A percentile compares a stretch with the other conserved stretches of the same genome.
Conservation (phyloP, 2,113 vertebrate species). For the Chlorodrepanis virens region DNA sequence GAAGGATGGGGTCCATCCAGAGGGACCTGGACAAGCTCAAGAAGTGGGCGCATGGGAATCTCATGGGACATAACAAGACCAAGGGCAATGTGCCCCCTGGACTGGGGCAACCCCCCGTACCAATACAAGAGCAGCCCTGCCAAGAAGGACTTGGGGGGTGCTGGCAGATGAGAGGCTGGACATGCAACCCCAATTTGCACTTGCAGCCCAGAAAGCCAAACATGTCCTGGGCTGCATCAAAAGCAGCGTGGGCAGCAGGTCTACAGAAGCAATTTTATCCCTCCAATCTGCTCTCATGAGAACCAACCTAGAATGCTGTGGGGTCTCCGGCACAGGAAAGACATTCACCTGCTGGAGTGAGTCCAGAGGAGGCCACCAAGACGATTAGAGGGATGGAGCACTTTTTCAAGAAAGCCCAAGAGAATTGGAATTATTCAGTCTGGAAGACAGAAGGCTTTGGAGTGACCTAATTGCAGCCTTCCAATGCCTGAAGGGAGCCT, state of each 20-base stretch:
- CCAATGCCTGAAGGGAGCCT: background rate
- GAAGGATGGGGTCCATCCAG: background rate
- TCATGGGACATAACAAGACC: background rate
- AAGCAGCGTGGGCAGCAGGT: background rate
- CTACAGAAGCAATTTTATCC: background rate
- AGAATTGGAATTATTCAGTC: background rate
- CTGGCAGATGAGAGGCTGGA: background rate
- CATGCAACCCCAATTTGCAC: too few relatives aligned
- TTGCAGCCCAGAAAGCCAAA: background rate
- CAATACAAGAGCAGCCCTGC: background rate
- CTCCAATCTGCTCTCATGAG: background rate
- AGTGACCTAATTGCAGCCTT: background rate
- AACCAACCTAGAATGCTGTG: background rate
- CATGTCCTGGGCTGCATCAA: background rate
- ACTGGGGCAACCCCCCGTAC: background rate
- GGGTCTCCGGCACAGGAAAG: background rate
- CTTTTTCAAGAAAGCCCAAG: background rate
- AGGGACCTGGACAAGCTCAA: background rate
- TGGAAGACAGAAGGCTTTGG: background rate
- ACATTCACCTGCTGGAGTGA: background rate
- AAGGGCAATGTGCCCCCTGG: background rate
- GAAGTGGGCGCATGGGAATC: background rate
- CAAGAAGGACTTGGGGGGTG: accelerated
- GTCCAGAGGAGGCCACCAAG: background rate
- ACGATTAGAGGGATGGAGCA: background rate